Base-by-base conservation (phyloP, 2,888 invertebrate species). In the Trachelus stipa region DNA sequence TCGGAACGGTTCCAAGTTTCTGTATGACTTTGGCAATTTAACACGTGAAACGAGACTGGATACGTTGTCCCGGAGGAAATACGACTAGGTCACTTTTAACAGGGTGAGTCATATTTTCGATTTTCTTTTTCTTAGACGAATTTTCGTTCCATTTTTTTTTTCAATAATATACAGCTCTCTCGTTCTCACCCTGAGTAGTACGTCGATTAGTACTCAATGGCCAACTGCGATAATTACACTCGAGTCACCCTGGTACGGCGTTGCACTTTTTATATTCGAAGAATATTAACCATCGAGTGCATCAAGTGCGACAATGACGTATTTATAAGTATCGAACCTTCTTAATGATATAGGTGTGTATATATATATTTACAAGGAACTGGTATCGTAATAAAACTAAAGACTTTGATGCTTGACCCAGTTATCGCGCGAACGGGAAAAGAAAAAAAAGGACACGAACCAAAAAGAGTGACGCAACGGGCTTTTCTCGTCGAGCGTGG, bases 401-500 rank as follows among this genome's bases (percentile, higher is more conserved):
- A 71, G 71, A 34, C 33, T 71, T 71, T 34, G 71, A 71, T 56
- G 71, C 71, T 71, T 34, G 71, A 71, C 33, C 71, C 71, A 34
- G 71, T 71, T 71, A 71, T 71, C 71, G 71, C 71, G 31, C 23
- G 23, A 56, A 56, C 56, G 56, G 56, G 9, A 56, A 56, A 56
- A 56, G 15, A 56, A 56, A 40, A 56, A 23, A 56, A 23, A 23
- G 56, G 2, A 56, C 6, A 23, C 9, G 23, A 23, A 56, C 15
- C 56, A 56, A 56, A 56, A 56, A 56, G 23, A 56, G 9, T 23
- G 56, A 23, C 23, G 56, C 12, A 23, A 56, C 56, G 23, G 23
- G 56, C 56, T 56, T 56, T 56, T 56, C 23, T 23, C 56, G 56
- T 23, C 9, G 56, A 56, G 56, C 56, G 23, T 56, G 56, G 56